These are phyloP conservation scores for Oscheius sp. DNA, from an alignment of 2,888 invertebrate genomes.

Conservation along the genomic window DNA sequence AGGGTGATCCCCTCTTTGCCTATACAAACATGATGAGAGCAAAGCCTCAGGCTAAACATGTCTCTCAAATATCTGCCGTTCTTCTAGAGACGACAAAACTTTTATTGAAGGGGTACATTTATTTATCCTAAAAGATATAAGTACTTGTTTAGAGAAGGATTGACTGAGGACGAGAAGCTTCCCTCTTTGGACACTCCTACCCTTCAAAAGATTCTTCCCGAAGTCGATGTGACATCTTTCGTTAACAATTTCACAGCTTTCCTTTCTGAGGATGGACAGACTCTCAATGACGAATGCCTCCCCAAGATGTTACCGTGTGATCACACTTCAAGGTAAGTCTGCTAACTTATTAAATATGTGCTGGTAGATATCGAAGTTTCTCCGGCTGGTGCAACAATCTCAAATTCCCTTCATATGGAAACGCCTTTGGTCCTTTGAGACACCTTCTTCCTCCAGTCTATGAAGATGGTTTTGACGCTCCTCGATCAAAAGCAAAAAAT, in stretches of 20 bases:
- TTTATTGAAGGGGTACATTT: conserved; percentile 58
- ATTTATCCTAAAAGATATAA: neutral
- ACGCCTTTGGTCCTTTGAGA: conserved; percentile 64
- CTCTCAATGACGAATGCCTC: conserved; percentile 57
- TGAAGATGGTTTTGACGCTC: conserved; percentile 78
- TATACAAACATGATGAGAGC: conserved; percentile 63
- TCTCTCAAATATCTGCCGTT: conserved; percentile 63
- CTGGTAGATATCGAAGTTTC: conserved; percentile 79
- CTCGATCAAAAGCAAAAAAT: conserved; percentile 54
- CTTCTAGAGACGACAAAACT: conserved; percentile 68
- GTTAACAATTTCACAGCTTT: conserved; percentile 68
- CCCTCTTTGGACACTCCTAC: conserved; percentile 63
- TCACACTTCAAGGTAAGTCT: conserved; percentile 60
- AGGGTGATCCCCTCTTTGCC: conserved; percentile 66
- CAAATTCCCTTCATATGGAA: conserved; percentile 64
- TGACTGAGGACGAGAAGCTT: conserved; percentile 60
- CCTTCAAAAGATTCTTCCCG: conserved; percentile 61
- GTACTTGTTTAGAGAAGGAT: conserved; percentile 51
- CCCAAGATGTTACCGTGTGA: conserved; percentile 70
- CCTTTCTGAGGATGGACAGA: conserved; percentile 58
- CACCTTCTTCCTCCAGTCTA: conserved; percentile 77
- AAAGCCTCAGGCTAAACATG: conserved; percentile 60
- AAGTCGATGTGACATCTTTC: conserved; percentile 60
- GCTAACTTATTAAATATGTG: neutral
- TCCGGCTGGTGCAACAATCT: conserved; percentile 89